Evolutionary conservation across 1,140 invertebrate genomes (phyloP), one percentile per base, ranked within the genome.

Genomic region (Drosophila seguyi): DNA sequence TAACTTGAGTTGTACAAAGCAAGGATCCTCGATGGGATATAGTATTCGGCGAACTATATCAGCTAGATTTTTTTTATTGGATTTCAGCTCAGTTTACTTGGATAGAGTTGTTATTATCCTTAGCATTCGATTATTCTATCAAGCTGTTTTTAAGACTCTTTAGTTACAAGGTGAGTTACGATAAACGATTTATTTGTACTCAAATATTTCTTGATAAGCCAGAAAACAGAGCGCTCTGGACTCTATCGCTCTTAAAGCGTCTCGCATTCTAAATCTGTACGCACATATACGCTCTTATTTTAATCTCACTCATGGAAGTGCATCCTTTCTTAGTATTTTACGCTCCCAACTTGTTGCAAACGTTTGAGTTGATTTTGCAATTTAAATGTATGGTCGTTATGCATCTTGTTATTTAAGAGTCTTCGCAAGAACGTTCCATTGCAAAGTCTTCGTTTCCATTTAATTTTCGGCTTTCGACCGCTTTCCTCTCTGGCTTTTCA

Each of bases 381-480:
- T 48, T 45, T 1, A 22, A 45, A 22, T 6, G 11, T 3, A 16
- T 22, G 6, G 13, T 25, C n/a, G 7, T 18, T 1, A 18, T 18
- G 8, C 10, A 42, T 18, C 3, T 39, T 6, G 8, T 42, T 18
- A 16, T 5, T 27, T 10, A 27, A 48, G 16, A 48, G 4, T 18
- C 10, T 34, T 31, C 3, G 1, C 5, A 11, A 5, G 6, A 36
- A 25, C 20, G 20, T 38, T 25, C 2, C 34, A 16, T n/a, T 22
- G 20, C n/a, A 11, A 13, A 22, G 18, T 5, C 20, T 22, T 36
- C 8, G 6, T 16, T 20, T 38, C n/a, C 52, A 38, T 53, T 58
- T 53, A 29, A 76, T 59, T 44, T 29, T 42, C 20, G 41, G 48
- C 27, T 27, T 27, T 27, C 36, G 25, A 25, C 47, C 75, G 47